Evolutionary conservation across 92 coral and sea anemone genomes (phyloP).

Genomic region (Nematostella vectensis): DNA sequence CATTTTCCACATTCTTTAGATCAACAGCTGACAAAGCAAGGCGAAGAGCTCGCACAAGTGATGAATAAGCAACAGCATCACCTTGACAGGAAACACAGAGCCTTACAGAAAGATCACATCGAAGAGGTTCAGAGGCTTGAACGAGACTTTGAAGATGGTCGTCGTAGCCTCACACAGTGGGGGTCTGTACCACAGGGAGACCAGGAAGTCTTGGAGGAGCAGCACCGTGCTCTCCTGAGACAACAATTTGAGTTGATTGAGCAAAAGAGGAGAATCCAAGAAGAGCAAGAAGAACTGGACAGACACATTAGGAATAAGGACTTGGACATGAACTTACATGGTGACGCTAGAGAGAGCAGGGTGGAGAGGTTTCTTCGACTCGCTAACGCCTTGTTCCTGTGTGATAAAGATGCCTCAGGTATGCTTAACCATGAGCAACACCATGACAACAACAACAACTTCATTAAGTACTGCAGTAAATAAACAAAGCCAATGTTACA

Average conservation of each 20-base stretch:
- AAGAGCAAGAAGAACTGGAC: slow-evolving; percentile 52
- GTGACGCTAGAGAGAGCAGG: slow-evolving; percentile 30
- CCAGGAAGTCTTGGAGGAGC: slow-evolving; percentile 20
- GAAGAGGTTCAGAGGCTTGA: slow-evolving; percentile 16
- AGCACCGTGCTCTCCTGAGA: slow-evolving; percentile 29
- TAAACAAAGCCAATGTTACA: too few species aligned
- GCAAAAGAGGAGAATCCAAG: slow-evolving; percentile 45
- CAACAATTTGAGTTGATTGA: slow-evolving; percentile 45
- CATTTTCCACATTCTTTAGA: too few species aligned
- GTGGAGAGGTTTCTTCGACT: slow-evolving; percentile 58
- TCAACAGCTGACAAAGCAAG: slow-evolving; percentile 33
- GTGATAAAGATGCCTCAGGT: slow-evolving; percentile 41
- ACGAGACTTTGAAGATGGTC: slow-evolving; percentile 12
- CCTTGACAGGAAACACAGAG: slow-evolving; percentile 26
- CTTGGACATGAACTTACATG: not conserved
- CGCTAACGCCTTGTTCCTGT: slow-evolving; percentile 59
- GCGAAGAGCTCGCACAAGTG: slow-evolving; percentile 19
- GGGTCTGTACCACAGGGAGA: slow-evolving; percentile 9
- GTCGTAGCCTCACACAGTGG: not conserved
- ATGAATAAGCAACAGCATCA: slow-evolving; percentile 28
- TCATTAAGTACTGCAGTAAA: too few species aligned
- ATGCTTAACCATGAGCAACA: too few species aligned
- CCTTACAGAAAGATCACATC: slow-evolving; percentile 27
- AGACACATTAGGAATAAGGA: slow-evolving; percentile 26
- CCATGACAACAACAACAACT: too few species aligned